phyloP scores from a whole-genome alignment of 1,140 invertebrate genomes.

The Neelides sp. region DNA sequence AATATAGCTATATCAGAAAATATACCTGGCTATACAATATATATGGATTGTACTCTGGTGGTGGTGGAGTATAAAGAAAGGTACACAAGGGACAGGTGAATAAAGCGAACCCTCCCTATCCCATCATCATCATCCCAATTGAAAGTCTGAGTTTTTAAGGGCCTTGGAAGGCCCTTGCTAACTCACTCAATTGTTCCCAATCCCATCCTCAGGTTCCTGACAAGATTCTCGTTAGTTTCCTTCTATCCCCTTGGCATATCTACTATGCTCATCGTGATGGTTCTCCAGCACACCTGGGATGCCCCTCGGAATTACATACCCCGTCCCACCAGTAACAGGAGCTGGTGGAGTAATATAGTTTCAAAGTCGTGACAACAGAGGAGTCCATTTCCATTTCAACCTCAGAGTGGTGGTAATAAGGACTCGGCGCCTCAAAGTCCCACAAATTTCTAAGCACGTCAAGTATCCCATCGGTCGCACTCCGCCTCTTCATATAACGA shows the following conservation, averaged over 20 bases:
- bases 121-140: too few species aligned
- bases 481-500: too few species aligned
- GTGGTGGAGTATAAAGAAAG: too few species aligned
- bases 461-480: conserved; percentile 22
- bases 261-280: background rate
- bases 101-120: conserved; percentile 9
- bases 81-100: conserved; percentile 12
- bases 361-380: conserved; percentile 8
- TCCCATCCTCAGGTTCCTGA: conserved; percentile 9
- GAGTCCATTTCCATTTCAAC: too few species aligned
- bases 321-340: background rate
- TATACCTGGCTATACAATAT: too few species aligned
- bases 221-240: conserved; percentile 22
- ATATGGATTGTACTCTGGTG: too few species aligned
- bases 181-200: too few species aligned
- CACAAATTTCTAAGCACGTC: conserved; percentile 23
- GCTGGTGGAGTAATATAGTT: background rate
- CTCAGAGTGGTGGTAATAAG: conserved; percentile 17
- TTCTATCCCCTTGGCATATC: background rate
- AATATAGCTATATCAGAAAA: too few species aligned
- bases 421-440: conserved; percentile 22
- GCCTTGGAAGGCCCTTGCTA: too few species aligned
- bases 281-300: conserved; percentile 1
- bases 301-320: conserved; percentile 2
- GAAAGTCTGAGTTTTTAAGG: too few species aligned